Percentiles rank a stretch among this genome's conserved stretches.
Conservation (phyloP, 2,888 invertebrate genomes). For the Brenthis daphne region DNA sequence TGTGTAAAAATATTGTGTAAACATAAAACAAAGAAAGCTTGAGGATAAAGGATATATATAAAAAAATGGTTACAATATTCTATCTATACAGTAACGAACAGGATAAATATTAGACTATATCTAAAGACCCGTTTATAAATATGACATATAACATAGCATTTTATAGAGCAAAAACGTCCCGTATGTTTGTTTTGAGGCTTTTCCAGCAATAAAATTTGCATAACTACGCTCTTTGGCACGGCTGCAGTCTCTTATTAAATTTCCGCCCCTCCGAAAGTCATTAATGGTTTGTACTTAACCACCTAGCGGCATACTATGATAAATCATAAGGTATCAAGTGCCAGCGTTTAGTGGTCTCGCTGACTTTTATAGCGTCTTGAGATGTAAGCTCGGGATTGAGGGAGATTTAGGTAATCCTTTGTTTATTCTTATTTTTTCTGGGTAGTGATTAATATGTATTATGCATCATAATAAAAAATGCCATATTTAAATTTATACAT, state of each 20-base stretch:
- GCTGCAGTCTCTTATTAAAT: slow-evolving; percentile 79
- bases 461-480: not conserved
- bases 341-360: slow-evolving; percentile 48
- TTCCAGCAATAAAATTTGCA: slow-evolving; percentile 80
- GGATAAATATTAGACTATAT: no score
- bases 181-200: slow-evolving; percentile 63
- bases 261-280: slow-evolving; percentile 79
- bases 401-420: slow-evolving; percentile 63
- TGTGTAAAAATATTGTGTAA: no score
- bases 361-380: slow-evolving; percentile 74
- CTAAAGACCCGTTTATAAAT: not conserved
- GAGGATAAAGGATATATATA: no score
- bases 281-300: slow-evolving; percentile 81
- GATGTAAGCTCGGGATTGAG: slow-evolving; percentile 63
- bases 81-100: no score
- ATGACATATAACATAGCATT: not conserved
- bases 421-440: slow-evolving; percentile 60
- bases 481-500: no score
- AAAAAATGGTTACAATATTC: no score
- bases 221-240: slow-evolving; percentile 77
- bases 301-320: slow-evolving; percentile 68
- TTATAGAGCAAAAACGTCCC: slow-evolving; percentile 35
- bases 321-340: slow-evolving; percentile 75
- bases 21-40: no score
- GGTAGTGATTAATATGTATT: not conserved